Conservation (phyloP, 2,888 invertebrate species). For the Stenolophus ochropezus region DNA sequence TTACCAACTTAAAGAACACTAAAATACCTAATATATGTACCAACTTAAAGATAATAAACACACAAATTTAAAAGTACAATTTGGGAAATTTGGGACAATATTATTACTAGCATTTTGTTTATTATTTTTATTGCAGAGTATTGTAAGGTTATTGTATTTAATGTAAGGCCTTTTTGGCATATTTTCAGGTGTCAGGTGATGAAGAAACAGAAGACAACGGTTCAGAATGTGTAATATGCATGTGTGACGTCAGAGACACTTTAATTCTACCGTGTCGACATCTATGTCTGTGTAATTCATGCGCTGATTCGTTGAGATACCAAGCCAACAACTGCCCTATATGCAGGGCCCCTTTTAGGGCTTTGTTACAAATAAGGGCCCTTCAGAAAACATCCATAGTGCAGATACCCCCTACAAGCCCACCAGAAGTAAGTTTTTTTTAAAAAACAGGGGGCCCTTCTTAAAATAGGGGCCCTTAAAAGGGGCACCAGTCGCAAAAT, state of each 20-base stretch:
- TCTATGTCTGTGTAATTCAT: conserved; percentile 96
- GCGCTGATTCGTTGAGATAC: conserved; percentile 97
- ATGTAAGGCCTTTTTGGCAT: not conserved
- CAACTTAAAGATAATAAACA: too few species aligned
- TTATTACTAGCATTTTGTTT: too few species aligned
- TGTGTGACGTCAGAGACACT: conserved; percentile 98
- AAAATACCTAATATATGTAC: too few species aligned
- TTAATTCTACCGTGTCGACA: conserved; percentile 97
- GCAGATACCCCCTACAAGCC: conserved; percentile 75
- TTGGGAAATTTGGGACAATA: too few species aligned
- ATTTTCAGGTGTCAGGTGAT: conserved; percentile 75
- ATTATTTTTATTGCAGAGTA: too few species aligned
- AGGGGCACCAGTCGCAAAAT: too few species aligned
- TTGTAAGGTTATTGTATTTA: too few species aligned
- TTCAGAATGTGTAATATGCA: conserved; percentile 99
- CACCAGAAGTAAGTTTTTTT: conserved; percentile 79
- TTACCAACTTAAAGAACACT: too few species aligned
- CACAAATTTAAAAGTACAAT: too few species aligned
- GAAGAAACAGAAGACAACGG: conserved; percentile 95
- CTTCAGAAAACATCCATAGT: conserved; percentile 83
- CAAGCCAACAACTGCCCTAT: conserved; percentile 99
- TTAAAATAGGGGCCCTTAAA: too few species aligned
- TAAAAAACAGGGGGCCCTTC: too few species aligned
- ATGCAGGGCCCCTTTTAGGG: conserved; percentile 98
- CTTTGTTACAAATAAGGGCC: conserved; percentile 95